Base-by-base conservation (phyloP, 2,113 vertebrate genomes). In the Rhodinocichla rosea region DNA sequence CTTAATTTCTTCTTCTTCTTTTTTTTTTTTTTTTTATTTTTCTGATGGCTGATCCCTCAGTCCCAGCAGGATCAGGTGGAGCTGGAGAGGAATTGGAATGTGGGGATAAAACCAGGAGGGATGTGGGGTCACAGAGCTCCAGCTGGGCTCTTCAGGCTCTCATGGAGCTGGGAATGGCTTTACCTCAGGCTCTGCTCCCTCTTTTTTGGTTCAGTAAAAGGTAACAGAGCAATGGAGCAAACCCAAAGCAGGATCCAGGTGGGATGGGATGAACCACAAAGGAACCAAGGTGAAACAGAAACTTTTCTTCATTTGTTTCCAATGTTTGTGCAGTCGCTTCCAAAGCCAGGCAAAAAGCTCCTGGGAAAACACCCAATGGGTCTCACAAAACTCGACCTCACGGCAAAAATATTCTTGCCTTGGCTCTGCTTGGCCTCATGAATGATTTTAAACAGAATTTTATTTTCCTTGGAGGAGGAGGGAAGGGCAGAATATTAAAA, bases 401-500 rank as follows among this genome's bases (percentile, higher is more conserved):
- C 19, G 37, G 63, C 50, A 79, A 57, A 87, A 80, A 23, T 15
- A 64, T 76, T 28, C 44, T 79, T 62, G 37, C 53, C 53, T 85
- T 37, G 13, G n/a, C 83, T 81, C 65, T 30, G 77, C 40, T 49
- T 20, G n/a, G 67, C 55, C 81, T 70, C 18, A 2, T 13, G 80
- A 87, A 73, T 2, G 3, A 14, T 64, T 86, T 90, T 42, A 63
- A 87, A 33, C 23, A 27, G 23, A 2, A 35, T 64, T 94, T 76
- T 93, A 10, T 96, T 96, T 90, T 83, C 30, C n/a, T 92, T 85
- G 83, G 83, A 82, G 23, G 49, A 22, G 67, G 74, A 85, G 56
- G 52, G 37, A 57, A 69, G 71, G 52, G 33, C 70, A 83, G 60
- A 81, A 64, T 65, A 92, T 52, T 33, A 23, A 92, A 89, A 79